These are phyloP conservation scores for Lytechinus pictus DNA, from an alignment of 35 echinoderm and acorn worm genomes.

Conservation along the genomic window DNA sequence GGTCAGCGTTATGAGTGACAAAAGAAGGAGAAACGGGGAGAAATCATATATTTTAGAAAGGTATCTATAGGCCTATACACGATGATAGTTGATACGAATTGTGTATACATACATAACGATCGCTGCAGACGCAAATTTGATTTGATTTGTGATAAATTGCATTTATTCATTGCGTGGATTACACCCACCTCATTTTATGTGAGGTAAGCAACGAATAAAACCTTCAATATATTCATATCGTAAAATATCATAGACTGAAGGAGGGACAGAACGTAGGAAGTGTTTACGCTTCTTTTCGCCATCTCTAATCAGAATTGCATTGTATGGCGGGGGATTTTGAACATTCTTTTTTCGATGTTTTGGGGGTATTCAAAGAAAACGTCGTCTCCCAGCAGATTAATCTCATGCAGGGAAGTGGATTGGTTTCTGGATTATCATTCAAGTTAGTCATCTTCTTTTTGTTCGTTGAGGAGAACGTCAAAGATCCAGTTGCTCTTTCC, in stretches of 20 bases:
- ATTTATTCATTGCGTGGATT: constrained; percentile 32
- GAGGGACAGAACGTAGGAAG: neutral
- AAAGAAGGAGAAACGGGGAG: neutral
- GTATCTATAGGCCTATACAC: neutral
- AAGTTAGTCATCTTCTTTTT: neutral
- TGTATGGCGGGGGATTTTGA: neutral
- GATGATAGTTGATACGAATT: neutral
- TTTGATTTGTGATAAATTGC: neutral
- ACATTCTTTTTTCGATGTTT: neutral
- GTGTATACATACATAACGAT: neutral
- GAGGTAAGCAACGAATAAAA: neutral
- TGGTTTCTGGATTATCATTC: neutral
- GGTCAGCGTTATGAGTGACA: neutral
- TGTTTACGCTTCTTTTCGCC: neutral
- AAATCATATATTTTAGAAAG: neutral
- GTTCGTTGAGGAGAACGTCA: neutral
- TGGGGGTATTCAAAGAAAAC: neutral
- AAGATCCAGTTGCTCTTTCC: neutral
- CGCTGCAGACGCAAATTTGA: neutral
- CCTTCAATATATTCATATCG: neutral
- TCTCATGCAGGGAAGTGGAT: neutral
- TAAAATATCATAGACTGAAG: neutral
- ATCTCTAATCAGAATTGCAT: neutral
- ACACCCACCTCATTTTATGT: constrained; percentile 16
- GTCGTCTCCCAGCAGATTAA: neutral